Percentiles rank a stretch among this genome's conserved stretches.
Evolutionary conservation across 2,797 vertebrate species (phyloP).

Genomic region (Chelon auratus): DNA sequence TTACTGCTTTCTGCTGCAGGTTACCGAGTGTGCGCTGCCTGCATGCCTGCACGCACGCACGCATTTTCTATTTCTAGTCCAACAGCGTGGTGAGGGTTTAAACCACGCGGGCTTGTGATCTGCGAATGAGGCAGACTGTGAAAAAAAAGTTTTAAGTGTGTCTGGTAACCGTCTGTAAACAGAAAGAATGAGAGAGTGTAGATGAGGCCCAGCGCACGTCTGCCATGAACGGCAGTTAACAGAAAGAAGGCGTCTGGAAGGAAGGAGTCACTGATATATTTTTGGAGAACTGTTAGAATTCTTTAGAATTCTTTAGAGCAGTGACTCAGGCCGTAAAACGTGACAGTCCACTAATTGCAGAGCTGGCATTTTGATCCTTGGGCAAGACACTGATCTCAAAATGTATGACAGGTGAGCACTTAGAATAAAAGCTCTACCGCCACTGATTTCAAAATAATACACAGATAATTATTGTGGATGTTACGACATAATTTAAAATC

Average conservation of each 20-base stretch:
- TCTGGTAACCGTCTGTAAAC: slow-evolving; percentile 17
- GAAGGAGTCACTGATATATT: not conserved
- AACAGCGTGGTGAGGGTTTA: slow-evolving; percentile 8
- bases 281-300: not conserved
- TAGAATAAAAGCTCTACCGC: too few species aligned
- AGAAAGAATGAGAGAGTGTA: slow-evolving; percentile 17
- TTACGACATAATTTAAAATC: too few species aligned
- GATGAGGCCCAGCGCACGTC: slow-evolving; percentile 53
- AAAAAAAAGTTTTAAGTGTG: slow-evolving; percentile 10
- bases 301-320: not conserved
- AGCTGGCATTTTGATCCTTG: too few species aligned
- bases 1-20: not conserved
- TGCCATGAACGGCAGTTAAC: slow-evolving; percentile 12
- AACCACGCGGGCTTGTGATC: slow-evolving; percentile 46
- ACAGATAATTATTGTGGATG: too few species aligned
- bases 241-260: not conserved
- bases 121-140: slow-evolving; percentile 22
- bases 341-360: too few species aligned
- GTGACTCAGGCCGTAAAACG: too few species aligned
- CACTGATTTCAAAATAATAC: too few species aligned
- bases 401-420: too few species aligned
- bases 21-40: slow-evolving; percentile 22
- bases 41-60: slow-evolving; percentile 54
- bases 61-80: slow-evolving; percentile 53
- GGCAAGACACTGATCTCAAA: too few species aligned